Conservation (phyloP, 2,888 invertebrate species). For the Gisinianus flammeolus region DNA sequence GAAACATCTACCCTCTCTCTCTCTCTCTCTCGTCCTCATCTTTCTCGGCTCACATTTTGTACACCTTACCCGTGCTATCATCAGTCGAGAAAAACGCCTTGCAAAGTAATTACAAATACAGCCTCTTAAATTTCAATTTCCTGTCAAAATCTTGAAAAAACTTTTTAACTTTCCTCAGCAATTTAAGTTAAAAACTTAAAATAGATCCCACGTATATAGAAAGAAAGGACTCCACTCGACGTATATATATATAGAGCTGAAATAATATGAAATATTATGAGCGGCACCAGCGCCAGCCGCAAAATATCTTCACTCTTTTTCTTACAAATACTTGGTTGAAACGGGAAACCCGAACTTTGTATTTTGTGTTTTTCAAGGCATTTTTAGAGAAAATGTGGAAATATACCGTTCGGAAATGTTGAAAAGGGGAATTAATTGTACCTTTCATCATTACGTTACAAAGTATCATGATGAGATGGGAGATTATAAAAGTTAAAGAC, state of each 20-base stretch:
- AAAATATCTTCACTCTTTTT: not conserved
- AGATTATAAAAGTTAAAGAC: not conserved
- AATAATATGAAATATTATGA: conserved; percentile 1
- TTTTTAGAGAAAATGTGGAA: no score
- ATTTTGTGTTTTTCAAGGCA: no score
- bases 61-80: not conserved
- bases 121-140: conserved; percentile 40
- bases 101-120: conserved; percentile 40
- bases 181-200: not conserved
- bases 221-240: not conserved
- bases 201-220: not conserved
- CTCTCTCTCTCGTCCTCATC: not conserved
- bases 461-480: not conserved
- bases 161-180: conserved; percentile 27
- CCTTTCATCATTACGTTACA: conserved; percentile 9
- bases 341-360: no score
- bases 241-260: not conserved
- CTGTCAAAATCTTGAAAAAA: conserved; percentile 40
- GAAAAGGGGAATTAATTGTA: not conserved
- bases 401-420: no score
- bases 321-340: no score
- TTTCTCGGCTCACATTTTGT: not conserved
- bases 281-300: not conserved
- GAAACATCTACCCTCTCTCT: not conserved
- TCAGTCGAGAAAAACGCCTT: conserved; percentile 16